Evolutionary conservation across 53 echinoderm and acorn worm species (phyloP).

Genomic region (Henricia sp.): DNA sequence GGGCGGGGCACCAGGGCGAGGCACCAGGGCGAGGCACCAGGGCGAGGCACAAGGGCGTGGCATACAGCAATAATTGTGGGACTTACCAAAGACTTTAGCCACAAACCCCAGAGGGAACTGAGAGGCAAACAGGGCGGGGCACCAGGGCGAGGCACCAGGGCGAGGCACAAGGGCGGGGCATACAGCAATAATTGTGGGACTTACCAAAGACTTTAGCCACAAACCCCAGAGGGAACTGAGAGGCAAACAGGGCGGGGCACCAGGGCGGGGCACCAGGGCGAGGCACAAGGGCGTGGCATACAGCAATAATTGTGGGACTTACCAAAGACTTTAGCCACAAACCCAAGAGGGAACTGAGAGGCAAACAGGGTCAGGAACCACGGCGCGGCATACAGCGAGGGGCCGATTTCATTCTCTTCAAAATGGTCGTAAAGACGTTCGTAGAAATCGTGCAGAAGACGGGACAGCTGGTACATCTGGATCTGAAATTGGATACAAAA

Average conservation of each 20-base stretch:
- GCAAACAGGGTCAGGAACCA: conserved; percentile 99
- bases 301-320: conserved; percentile 49
- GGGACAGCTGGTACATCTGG: conserved; percentile 98
- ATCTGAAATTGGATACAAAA: conserved; percentile 79
- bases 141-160: no score
- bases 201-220: conserved; percentile 94
- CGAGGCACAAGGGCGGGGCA: no score
- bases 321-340: conserved; percentile 98
- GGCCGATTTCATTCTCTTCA: conserved; percentile 90
- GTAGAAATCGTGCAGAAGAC: conserved; percentile 92
- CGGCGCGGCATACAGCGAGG: conserved; percentile 95
- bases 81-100: no score
- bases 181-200: no score
- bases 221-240: conserved; percentile 94
- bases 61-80: no score
- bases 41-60: no score
- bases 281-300: no score
- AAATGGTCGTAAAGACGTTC: conserved; percentile 91
- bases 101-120: no score
- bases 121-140: no score
- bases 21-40: no score
- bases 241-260: conserved; percentile 92
- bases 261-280: no score
- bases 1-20: no score
- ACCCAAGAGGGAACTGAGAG: conserved; percentile 97